Evolutionary conservation across 1,140 invertebrate species (phyloP).

Genomic region (Schlechtendalia chinensis): DNA sequence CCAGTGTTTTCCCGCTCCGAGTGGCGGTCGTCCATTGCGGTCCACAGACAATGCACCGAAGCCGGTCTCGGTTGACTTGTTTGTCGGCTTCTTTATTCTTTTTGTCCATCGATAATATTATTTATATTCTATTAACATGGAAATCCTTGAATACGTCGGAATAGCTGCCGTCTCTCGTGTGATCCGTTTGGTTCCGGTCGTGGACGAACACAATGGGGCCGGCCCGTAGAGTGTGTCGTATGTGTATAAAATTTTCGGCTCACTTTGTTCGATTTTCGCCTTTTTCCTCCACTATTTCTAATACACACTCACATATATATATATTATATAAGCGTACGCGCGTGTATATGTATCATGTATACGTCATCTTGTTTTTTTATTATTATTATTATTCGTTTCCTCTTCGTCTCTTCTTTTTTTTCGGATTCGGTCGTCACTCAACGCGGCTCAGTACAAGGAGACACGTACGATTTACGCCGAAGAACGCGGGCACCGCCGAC

Average conservation of each 20-base stretch:
- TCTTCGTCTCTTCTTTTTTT: not conserved
- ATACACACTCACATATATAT: not conserved
- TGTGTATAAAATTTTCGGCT: constrained; percentile 41
- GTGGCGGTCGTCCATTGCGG: constrained; percentile 30
- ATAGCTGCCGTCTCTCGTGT: constrained; percentile 42
- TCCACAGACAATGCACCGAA: constrained; percentile 39
- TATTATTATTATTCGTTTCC: not conserved
- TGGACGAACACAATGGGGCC: constrained; percentile 37
- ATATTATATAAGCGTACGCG: not conserved
- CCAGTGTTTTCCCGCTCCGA: constrained; percentile 34
- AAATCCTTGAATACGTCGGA: constrained; percentile 46
- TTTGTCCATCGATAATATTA: constrained; percentile 49
- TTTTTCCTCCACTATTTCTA: constrained; percentile 13
- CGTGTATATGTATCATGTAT: not conserved
- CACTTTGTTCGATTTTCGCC: constrained; percentile 46
- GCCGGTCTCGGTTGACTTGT: constrained; percentile 46
- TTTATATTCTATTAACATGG: constrained; percentile 49
- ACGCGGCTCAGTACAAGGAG: constrained; percentile 32
- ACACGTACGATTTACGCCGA: constrained; percentile 40
- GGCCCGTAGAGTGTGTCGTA: constrained; percentile 29
- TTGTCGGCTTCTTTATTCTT: constrained; percentile 49
- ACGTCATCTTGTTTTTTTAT: constrained; percentile 25
- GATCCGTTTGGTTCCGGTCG: constrained; percentile 48
- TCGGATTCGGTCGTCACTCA: constrained; percentile 30
- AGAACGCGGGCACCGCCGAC: constrained; percentile 23